A percentile compares a stretch with the other conserved stretches of the same genome.
Evolutionary conservation across 2,113 vertebrate genomes (phyloP).

Genomic region (Tenrec ecaudatus): DNA sequence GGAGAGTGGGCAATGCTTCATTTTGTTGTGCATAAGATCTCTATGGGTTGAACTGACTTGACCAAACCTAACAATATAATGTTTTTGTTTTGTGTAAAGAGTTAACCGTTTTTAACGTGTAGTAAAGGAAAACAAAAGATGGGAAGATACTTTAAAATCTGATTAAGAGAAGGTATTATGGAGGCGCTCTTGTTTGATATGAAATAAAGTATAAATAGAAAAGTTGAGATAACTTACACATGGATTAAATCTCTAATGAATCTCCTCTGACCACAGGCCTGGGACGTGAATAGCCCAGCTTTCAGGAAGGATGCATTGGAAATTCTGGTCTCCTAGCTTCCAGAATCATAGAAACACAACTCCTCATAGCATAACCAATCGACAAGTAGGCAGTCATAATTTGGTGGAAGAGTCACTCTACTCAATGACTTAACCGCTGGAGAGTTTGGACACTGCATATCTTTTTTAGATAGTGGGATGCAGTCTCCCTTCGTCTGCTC

Average conservation of each 20-base stretch:
- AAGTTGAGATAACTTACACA: accelerated
- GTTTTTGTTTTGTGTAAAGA: background rate
- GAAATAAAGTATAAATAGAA: background rate
- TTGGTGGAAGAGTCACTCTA: background rate
- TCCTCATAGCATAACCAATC: background rate
- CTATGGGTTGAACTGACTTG: no score
- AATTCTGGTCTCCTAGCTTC: background rate
- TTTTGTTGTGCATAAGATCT: no score
- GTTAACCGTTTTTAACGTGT: background rate
- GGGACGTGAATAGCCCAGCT: no score
- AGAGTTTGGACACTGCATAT: background rate
- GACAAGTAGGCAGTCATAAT: background rate
- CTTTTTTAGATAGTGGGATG: background rate
- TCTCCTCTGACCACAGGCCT: background rate
- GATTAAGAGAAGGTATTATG: background rate
- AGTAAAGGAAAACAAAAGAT: background rate
- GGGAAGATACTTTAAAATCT: background rate
- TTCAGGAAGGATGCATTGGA: background rate
- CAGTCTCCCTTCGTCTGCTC: background rate
- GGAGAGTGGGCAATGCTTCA: no score
- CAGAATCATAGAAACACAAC: background rate
- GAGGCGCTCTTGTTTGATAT: background rate
- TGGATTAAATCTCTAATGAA: background rate
- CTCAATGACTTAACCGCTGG: background rate
- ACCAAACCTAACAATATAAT: no score